Base-by-base conservation (phyloP, 2,797 vertebrate genomes). In the Pseudochirops cupreus region DNA sequence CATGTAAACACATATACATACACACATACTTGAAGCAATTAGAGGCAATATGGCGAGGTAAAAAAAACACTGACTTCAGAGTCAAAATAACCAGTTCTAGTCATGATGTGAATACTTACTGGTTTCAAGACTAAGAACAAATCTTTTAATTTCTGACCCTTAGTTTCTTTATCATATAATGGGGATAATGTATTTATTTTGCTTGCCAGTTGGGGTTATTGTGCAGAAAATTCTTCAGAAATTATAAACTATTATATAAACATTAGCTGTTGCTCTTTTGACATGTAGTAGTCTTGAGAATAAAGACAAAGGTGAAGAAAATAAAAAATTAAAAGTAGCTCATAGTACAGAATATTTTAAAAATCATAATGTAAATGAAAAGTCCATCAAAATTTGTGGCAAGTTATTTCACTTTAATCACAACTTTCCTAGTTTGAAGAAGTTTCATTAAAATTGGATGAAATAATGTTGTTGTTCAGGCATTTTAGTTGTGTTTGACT, bases 401-500 rank as follows among this genome's bases (percentile, higher is more conserved):
- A 74, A 0, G 16, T 14, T 58, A 14, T 92, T 93, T 96, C 55
- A 92, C 53, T 93, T 82, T 56, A 95, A 10, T 95, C 52, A 92
- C 33, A 82, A 52, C 24, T 92, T 56, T 39, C 67, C n/a, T 95
- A 46, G n/a, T 33, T 98, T 58, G 55, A 1, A 92, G 46, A 26
- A 93, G 58, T 9, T 58, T 91, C 16, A 90, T 93, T 90, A 96
- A 94, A 87, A 56, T 29, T 90, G 0, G 31, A 16, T 92, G 16
- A 95, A 94, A 91, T 93, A 50, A 93, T 91, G 39, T 33, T 93
- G 96, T 58, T 50, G 89, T 96, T 93, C 92, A 92, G 46, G 55
- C 26, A 18, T 6, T 94, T 50, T 14, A 39, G 6, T 91, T 5
- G 7, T 74, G 5, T n/a, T 16, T 74, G 33, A 74, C 62, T 39